A percentile compares a stretch with the other conserved stretches of the same genome.
Conservation (phyloP, 2,888 invertebrate genomes). For the Chouioia cunea region DNA sequence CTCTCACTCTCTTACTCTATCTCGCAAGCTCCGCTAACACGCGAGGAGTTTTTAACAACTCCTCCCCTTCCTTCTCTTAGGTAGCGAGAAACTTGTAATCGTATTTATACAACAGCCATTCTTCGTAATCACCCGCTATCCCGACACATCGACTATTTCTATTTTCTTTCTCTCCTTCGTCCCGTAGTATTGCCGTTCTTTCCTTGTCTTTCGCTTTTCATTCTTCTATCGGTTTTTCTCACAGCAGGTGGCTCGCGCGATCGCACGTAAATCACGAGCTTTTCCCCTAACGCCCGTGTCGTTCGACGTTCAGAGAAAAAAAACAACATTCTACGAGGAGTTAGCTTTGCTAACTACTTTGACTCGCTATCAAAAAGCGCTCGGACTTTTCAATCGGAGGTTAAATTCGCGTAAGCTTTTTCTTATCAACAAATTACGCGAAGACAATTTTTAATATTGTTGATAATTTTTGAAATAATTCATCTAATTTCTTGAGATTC, state of each 20-base stretch:
- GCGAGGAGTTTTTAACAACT: no score
- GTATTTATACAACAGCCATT: conserved; percentile 35
- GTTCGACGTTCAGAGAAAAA: background rate
- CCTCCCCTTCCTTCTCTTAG: background rate
- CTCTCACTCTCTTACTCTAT: no score
- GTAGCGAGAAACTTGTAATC: conserved; percentile 33
- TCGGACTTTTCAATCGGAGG: conserved; percentile 8
- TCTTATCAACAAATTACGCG: no score
- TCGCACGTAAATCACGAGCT: conserved; percentile 25
- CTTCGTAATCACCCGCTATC: conserved; percentile 39
- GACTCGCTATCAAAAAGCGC: conserved; percentile 7
- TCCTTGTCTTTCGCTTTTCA: no score
- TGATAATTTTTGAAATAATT: no score
- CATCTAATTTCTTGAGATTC: no score
- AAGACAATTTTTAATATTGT: no score
- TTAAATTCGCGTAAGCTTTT: no score
- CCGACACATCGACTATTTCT: conserved; percentile 33
- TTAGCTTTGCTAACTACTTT: conserved; percentile 11
- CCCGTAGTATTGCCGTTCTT: background rate
- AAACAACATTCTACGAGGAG: background rate
- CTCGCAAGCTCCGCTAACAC: no score
- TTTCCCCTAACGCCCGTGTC: background rate
- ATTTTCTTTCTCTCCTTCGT: conserved; percentile 28
- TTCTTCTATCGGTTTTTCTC: background rate
- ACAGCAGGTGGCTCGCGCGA: background rate